Base-by-base conservation (phyloP, 1,140 invertebrate genomes). In the Drosophila ercepeae region DNA sequence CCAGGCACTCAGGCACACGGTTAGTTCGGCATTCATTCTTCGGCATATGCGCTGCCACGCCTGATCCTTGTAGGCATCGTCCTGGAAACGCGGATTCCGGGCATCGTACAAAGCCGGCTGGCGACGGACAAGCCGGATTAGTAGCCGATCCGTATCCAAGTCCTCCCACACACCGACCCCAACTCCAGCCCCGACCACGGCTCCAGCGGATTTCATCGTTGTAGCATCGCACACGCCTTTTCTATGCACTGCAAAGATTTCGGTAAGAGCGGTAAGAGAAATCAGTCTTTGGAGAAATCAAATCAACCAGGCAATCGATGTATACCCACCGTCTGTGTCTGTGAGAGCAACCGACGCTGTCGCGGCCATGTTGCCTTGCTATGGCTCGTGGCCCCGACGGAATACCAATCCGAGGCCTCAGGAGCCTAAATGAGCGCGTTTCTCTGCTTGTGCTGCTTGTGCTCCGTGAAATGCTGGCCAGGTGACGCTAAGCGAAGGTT, bases 1-100 rank as follows among this genome's bases (percentile, higher is more conserved):
- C 89, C 89, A 90, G 0, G 23, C 48, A 29, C 49, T 65, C 34
- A 69, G 19, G 57, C 89, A 90, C 13, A 55, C 19, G 27, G 36
- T 60, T 0, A 36, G 1, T 11, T 77, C 57, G 1, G 48, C 8
- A 2, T 21, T 11, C 2, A 76, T 3, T 2, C 48, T 7, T 2
- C 3, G 1, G 5, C 68, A 53, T 14, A 86, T 88, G 3, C n/a
- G 4, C 3, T 49, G 52, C 82, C 82, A 86, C 11, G 76, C 2
- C n/a, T 36, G 11, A 9, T 79, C 61, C 42, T 68, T 72, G 54
- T 50, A 14, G 0, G 2, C 13, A 2, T 52, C 54, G 14, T 86
- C 72, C 0, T 16, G 21, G 39, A 84, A 84, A 1, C 19, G 57
- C 0, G 25, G 16, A 46, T 86, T 50, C 2, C 21, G 25, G 0